Conservation (phyloP, 2,888 invertebrate genomes). For the Branchipolynoe longqiensis region DNA sequence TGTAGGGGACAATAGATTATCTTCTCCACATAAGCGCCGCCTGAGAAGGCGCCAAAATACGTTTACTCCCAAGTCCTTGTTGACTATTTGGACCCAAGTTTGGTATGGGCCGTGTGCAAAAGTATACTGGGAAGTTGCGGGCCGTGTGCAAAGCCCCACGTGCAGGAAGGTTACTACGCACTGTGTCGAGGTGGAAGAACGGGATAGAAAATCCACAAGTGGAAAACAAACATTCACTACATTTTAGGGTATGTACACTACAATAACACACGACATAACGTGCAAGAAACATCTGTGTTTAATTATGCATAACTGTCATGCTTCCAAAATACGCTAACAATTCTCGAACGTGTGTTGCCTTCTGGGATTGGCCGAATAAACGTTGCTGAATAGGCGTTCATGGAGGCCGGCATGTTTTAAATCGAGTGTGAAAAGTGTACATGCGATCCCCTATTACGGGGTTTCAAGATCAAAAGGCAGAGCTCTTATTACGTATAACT, state of each 20-base stretch:
- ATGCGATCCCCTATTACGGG: too few relatives aligned
- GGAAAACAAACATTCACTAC: conserved; percentile 13
- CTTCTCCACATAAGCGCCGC: too few relatives aligned
- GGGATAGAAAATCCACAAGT: not conserved
- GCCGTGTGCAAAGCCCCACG: conserved; percentile 37
- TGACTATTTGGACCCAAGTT: not conserved
- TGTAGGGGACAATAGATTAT: too few relatives aligned
- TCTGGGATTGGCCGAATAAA: too few relatives aligned
- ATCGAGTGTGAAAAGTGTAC: too few relatives aligned
- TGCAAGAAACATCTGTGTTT: not conserved
- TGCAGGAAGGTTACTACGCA: conserved; percentile 43
- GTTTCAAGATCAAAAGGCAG: too few relatives aligned
- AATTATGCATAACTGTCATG: conserved; percentile 2
- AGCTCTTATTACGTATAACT: too few relatives aligned
- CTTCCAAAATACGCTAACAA: too few relatives aligned
- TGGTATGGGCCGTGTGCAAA: conserved; percentile 10
- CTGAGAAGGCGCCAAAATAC: conserved; percentile 18
- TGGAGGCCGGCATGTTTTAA: too few relatives aligned
- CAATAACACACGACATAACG: not conserved
- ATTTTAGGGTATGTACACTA: conserved; percentile 27
- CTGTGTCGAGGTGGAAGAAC: not conserved
- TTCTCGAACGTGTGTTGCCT: too few relatives aligned
- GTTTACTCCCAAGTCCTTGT: not conserved
- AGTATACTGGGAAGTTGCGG: not conserved
- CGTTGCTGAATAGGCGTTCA: too few relatives aligned